phyloP scores from a whole-genome alignment of 53 echinoderm and acorn worm genomes.

The Glandiceps talaboti region DNA sequence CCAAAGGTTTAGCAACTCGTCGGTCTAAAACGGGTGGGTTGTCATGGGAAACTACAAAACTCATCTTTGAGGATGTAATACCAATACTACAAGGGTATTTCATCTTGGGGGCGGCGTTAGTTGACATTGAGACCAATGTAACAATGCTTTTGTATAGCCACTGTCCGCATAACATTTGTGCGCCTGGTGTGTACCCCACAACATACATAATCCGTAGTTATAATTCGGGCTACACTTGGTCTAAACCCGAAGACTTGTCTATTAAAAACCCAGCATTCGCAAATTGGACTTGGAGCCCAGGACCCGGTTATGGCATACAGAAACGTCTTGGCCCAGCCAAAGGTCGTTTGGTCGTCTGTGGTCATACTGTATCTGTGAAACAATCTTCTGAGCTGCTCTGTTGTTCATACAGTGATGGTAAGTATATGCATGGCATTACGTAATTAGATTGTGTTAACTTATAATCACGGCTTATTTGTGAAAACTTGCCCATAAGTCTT shows the following conservation, averaged over 20 bases:
- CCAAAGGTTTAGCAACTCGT: slow-evolving; percentile 34
- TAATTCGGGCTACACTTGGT: slow-evolving; percentile 42
- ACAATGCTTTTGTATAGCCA: slow-evolving; percentile 30
- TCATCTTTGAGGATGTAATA: slow-evolving; percentile 39
- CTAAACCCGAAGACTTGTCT: slow-evolving; percentile 19
- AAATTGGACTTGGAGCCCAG: slow-evolving; percentile 26
- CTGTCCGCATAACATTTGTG: slow-evolving; percentile 18
- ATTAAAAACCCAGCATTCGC: slow-evolving; percentile 27
- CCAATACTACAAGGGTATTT: slow-evolving; percentile 27
- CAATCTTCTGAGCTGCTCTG: slow-evolving; percentile 3
- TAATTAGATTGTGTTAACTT: too few species aligned
- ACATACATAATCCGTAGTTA: slow-evolving; percentile 24
- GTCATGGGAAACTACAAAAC: slow-evolving; percentile 14
- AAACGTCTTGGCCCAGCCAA: slow-evolving; percentile 30
- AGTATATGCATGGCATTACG: too few species aligned
- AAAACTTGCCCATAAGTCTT: too few species aligned
- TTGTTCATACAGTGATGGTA: slow-evolving; percentile 48
- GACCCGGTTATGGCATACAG: slow-evolving; percentile 50
- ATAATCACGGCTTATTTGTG: too few species aligned
- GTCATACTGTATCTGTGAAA: slow-evolving; percentile 14
- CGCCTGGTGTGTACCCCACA: slow-evolving; percentile 7
- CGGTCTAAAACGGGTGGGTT: slow-evolving; percentile 30
- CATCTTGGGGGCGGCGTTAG: slow-evolving; percentile 27
- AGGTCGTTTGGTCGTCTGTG: slow-evolving; percentile 39
- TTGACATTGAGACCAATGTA: slow-evolving; percentile 24